Base-by-base conservation (phyloP, 2,888 invertebrate species). In the Pinctada fucata region DNA sequence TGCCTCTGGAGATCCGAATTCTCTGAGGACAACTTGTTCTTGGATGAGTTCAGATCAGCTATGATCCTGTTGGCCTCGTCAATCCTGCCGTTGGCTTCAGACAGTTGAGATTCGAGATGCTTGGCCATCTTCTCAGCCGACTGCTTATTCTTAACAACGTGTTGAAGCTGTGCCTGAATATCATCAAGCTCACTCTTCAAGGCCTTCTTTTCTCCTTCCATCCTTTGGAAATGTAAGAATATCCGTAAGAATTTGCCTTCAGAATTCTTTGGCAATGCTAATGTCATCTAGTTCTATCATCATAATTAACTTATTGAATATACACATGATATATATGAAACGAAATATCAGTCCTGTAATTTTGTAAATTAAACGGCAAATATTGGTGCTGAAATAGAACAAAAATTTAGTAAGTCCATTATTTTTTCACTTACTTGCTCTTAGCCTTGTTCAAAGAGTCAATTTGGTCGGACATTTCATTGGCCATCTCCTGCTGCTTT, bases 381-480 rank as follows among this genome's bases (percentile, higher is more conserved):
- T 31, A 31, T 31, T 31, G 31, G 1, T 31, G 31, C 1, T 31
- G 31, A 31, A 31, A 31, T 31, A 31, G 31, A 31, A 31, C 31
- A 31, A 31, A 31, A 31, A 31, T 31, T 31, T 31, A 1, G 31
- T 1, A 1, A 31, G 31, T 31, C 31, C 31, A 31, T 31, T 31
- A n/a, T n/a, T 31, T 31, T 16, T 73, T 13, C 31, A 84, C 91
- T 85, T 88, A 98, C 99, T 98, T 99, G 93, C 97, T 97, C 95
- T 99, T 99, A 93, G 97, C 96, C 94, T 99, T 99, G 96, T 99
- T 98, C 93, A 99, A 96, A 93, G 99, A 98, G 94, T 99, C 99
- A 93, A 99, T 97, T 94, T 99, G 99, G 94, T 99, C 99, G 90
- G 98, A 97, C 97, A 99, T 98, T 94, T 99, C 99, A 91, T 97